A percentile compares a stretch with the other conserved stretches of the same genome.
Conservation (phyloP, 2,113 vertebrate species). For the Neopipo cinnamomea region DNA sequence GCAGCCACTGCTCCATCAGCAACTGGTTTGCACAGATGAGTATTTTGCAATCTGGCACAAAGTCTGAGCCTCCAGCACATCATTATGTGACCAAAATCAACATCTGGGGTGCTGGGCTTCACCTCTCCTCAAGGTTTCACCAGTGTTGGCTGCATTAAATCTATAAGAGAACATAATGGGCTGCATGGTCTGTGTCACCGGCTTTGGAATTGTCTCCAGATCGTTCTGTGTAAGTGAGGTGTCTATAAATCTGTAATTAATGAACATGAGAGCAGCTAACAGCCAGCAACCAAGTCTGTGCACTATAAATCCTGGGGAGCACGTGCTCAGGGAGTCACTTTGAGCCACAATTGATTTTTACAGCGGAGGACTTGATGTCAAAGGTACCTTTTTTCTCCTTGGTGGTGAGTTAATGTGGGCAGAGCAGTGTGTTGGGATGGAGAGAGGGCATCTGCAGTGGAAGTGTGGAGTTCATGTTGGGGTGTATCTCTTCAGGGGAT, state of each 20-base stretch:
- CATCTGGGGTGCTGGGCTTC: neutral
- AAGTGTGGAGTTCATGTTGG: neutral
- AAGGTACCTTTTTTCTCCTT: neutral
- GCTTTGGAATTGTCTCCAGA: neutral
- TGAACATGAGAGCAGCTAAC: neutral
- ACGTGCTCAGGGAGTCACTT: neutral
- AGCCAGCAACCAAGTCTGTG: neutral
- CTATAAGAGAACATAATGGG: fast-evolving
- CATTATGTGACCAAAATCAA: neutral
- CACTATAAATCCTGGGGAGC: neutral
- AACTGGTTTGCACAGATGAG: neutral
- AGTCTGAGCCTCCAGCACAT: neutral
- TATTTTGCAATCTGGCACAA: neutral
- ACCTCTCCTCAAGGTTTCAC: neutral
- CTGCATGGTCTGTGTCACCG: too few relatives aligned
- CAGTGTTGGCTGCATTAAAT: neutral
- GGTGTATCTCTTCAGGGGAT: neutral
- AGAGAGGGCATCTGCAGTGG: neutral
- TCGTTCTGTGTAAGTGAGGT: neutral
- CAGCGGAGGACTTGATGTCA: neutral
- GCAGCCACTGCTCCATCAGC: too few relatives aligned
- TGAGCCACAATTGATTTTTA: neutral
- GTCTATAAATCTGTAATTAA: neutral
- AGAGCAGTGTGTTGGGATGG: neutral
- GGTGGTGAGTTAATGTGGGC: neutral